Conservation (phyloP, 1,140 invertebrate genomes). For the Frieseomelitta varia region DNA sequence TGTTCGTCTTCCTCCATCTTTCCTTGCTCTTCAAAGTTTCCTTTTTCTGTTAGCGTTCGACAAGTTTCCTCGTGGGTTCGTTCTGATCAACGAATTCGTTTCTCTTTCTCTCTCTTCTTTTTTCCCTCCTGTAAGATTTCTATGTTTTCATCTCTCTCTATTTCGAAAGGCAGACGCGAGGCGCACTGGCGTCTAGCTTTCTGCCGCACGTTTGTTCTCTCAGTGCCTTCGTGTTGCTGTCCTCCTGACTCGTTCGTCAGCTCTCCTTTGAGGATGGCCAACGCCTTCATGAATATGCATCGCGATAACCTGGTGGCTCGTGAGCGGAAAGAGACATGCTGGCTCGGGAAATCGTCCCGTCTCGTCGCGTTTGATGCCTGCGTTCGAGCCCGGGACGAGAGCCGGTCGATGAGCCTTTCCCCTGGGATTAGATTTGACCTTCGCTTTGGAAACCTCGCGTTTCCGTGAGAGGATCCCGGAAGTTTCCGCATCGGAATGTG, state of each 20-base stretch:
- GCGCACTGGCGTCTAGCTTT: background rate
- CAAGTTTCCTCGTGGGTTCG: too few relatives aligned
- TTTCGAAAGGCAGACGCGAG: background rate
- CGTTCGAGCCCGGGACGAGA: background rate
- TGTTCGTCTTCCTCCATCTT: too few relatives aligned
- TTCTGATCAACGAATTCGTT: too few relatives aligned
- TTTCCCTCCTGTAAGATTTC: too few relatives aligned
- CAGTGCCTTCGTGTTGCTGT: background rate
- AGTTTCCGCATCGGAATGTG: background rate
- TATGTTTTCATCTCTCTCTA: background rate
- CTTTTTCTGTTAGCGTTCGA: too few relatives aligned
- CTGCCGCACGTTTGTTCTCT: background rate
- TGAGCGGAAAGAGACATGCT: slow-evolving; percentile 3
- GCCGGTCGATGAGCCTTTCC: background rate
- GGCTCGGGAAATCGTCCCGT: background rate
- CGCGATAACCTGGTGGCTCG: slow-evolving; percentile 6
- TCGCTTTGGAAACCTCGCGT: background rate
- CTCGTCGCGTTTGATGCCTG: background rate
- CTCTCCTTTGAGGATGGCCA: slow-evolving; percentile 10
- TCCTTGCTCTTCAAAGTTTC: too few relatives aligned
- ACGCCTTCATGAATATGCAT: slow-evolving; percentile 37
- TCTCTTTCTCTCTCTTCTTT: background rate
- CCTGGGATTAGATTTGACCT: slow-evolving; percentile 26
- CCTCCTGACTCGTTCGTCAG: background rate
- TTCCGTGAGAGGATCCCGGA: background rate